These are phyloP conservation scores for Ophthalmolycus amberensis DNA, from an alignment of 2,113 vertebrate genomes.

Conservation along the genomic window DNA sequence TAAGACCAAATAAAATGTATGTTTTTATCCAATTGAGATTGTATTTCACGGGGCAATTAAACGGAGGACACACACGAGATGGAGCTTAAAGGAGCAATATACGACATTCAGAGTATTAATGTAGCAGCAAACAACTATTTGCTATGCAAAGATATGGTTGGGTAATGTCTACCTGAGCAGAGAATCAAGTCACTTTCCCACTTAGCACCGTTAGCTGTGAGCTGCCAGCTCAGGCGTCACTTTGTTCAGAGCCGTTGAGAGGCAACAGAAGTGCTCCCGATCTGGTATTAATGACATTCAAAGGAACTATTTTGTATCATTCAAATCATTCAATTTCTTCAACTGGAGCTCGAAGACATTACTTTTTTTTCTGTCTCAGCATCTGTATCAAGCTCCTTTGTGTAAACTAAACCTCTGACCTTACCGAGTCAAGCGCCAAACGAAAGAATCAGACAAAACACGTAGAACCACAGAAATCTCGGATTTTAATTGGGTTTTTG, in stretches of 20 bases:
- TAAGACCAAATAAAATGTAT: background rate
- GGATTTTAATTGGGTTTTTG: slow-evolving; percentile 64
- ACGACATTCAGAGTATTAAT: no score
- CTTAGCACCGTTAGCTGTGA: background rate
- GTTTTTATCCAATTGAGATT: background rate
- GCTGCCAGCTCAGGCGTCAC: background rate
- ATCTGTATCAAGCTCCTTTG: slow-evolving; percentile 18
- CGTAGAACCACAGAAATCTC: slow-evolving; percentile 26
- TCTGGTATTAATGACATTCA: background rate
- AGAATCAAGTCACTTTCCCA: no score
- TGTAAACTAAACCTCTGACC: slow-evolving; percentile 40
- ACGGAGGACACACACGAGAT: background rate
- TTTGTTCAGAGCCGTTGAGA: background rate
- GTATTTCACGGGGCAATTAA: background rate
- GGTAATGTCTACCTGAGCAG: no score
- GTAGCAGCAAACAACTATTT: no score
- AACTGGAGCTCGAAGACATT: slow-evolving; percentile 2
- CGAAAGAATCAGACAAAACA: slow-evolving; percentile 41
- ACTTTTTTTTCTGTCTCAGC: background rate
- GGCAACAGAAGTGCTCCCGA: background rate
- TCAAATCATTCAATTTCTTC: slow-evolving; percentile 6
- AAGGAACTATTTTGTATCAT: slow-evolving; percentile 1
- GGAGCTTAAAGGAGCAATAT: background rate
- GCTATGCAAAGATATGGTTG: no score
- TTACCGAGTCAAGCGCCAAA: background rate